These are phyloP conservation scores for Drosophila serrata DNA, from an alignment of 1,140 invertebrate genomes.

Conservation along the genomic window DNA sequence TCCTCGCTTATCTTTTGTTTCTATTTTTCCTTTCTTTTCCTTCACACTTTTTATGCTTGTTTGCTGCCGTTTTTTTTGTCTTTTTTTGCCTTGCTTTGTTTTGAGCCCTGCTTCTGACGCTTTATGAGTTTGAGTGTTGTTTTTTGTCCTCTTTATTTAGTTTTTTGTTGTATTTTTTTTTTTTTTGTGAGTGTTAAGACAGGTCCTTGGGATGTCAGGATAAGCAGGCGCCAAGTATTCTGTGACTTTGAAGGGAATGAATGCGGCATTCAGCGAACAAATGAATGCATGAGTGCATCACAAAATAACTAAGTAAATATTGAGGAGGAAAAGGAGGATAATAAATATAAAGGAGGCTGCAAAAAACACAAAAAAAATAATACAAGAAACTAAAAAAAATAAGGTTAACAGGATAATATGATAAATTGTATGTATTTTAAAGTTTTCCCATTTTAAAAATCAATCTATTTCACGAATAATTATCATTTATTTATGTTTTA, in stretches of 20 bases:
- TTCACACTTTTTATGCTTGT: slow-evolving; percentile 19
- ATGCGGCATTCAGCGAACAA: slow-evolving; percentile 20
- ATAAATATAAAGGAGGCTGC: no score
- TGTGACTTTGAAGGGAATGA: slow-evolving; percentile 33
- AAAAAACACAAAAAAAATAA: not conserved
- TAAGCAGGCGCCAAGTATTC: slow-evolving; percentile 46
- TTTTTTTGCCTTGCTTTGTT: not conserved
- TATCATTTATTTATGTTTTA: not conserved
- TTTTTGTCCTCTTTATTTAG: slow-evolving; percentile 23
- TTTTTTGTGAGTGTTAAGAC: slow-evolving; percentile 37
- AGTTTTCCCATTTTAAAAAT: no score
- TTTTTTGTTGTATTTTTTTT: not conserved
- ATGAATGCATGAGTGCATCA: slow-evolving; percentile 31
- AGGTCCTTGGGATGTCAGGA: slow-evolving; percentile 49
- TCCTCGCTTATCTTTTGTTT: slow-evolving; percentile 41
- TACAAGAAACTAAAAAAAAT: not conserved
- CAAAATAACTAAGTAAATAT: slow-evolving; percentile 36
- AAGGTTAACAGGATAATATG: no score
- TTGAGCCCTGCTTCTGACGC: slow-evolving; percentile 38
- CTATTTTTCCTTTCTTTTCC: slow-evolving; percentile 27
- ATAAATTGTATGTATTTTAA: not conserved
- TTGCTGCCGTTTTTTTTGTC: slow-evolving; percentile 1
- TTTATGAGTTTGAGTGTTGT: slow-evolving; percentile 51
- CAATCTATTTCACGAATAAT: no score
- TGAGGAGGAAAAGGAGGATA: not conserved